phyloP scores from a whole-genome alignment of 1,140 invertebrate genomes.

The Pteromalus puparum region DNA sequence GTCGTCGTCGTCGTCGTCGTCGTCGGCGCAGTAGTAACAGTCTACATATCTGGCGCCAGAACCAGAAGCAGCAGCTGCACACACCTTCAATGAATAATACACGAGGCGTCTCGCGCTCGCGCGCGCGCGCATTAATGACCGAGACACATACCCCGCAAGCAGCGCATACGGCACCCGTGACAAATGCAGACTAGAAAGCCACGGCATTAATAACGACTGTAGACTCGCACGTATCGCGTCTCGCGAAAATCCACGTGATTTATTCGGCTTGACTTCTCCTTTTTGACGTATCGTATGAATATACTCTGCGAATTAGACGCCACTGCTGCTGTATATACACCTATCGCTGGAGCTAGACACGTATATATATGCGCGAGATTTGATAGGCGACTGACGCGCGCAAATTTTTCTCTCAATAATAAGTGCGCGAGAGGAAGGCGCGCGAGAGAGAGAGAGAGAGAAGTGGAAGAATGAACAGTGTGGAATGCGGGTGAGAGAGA shows the following conservation, averaged over 20 bases:
- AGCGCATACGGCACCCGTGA: neutral
- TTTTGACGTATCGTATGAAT: neutral
- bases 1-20: too few species aligned
- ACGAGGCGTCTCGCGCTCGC: neutral
- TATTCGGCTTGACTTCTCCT: neutral
- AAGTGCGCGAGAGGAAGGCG: neutral
- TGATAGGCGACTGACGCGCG: too few species aligned
- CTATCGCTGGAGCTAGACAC: too few species aligned
- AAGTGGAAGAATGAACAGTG: neutral
- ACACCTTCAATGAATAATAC: conserved; percentile 4
- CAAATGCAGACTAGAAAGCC: neutral
- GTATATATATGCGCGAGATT: neutral
- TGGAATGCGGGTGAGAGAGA: neutral
- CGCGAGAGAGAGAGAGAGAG: neutral
- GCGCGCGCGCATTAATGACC: neutral
- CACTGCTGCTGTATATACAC: too few species aligned
- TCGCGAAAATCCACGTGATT: neutral
- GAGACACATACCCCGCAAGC: neutral
- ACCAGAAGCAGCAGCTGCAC: neutral
- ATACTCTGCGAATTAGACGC: neutral
- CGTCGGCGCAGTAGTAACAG: neutral
- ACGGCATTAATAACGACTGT: neutral
- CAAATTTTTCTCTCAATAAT: neutral
- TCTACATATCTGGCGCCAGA: conserved; percentile 1
- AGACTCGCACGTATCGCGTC: neutral